Conservation (phyloP, 2,113 vertebrate species). For the Prinia subflava region DNA sequence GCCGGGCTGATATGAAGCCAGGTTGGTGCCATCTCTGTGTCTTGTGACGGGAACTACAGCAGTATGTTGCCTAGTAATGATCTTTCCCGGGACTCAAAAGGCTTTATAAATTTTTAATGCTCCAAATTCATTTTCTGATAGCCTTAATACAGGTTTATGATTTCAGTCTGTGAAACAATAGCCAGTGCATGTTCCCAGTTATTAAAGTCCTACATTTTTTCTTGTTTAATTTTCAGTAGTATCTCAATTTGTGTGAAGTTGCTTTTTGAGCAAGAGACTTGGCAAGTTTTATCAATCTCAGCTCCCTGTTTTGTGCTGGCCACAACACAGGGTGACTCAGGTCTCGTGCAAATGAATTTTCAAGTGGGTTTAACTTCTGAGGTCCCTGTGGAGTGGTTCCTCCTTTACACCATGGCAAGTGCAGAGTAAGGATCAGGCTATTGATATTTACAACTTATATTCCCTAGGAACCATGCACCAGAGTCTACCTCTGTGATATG, state of each 20-base stretch:
- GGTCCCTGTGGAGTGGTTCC: not conserved
- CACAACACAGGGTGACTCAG: not conserved
- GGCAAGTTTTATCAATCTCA: not conserved
- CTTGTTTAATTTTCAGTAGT: not conserved
- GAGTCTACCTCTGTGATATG: not conserved
- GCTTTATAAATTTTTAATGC: constrained; percentile 48
- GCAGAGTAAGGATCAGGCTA: not conserved
- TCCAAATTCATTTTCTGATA: constrained; percentile 7
- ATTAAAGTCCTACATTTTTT: not conserved
- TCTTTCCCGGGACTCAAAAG: constrained; percentile 21
- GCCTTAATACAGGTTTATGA: not conserved
- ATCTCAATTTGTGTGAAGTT: not conserved
- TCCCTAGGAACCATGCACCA: not conserved
- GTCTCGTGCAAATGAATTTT: not conserved
- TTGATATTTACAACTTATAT: not conserved
- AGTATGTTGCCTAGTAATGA: constrained; percentile 35
- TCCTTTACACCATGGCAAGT: not conserved
- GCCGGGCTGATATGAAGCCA: rapidly evolving
- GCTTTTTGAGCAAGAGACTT: not conserved
- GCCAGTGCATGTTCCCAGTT: not conserved
- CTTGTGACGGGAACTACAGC: not conserved
- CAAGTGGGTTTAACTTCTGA: not conserved
- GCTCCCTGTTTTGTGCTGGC: not conserved
- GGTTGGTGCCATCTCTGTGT: not conserved
- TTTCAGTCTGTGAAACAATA: not conserved